Percentiles rank a stretch among this genome's conserved stretches.
Evolutionary conservation across 2,113 vertebrate genomes (phyloP).

Genomic region (Leucopternis melanops): DNA sequence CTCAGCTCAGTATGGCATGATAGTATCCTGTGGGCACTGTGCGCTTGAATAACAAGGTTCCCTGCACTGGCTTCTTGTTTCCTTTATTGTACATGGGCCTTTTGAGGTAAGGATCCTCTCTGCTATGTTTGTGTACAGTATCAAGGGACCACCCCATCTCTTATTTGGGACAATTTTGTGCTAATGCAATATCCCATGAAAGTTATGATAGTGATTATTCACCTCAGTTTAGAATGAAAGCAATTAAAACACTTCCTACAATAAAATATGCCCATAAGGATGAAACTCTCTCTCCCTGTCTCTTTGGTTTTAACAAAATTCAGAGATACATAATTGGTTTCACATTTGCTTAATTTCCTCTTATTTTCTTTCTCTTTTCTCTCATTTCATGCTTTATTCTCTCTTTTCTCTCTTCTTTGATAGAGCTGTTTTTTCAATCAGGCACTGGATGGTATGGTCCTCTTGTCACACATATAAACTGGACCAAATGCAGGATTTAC

Average conservation of each 20-base stretch:
- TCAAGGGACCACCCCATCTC: background rate
- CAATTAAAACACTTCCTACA: background rate
- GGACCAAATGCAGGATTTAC: background rate
- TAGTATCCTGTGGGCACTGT: background rate
- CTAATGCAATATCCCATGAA: background rate
- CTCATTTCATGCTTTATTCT: background rate
- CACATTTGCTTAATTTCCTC: background rate
- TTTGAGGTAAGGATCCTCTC: background rate
- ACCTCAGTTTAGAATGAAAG: background rate
- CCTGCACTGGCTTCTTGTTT: background rate
- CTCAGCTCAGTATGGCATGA: background rate
- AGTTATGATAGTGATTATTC: background rate
- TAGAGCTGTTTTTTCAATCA: background rate
- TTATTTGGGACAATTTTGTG: background rate
- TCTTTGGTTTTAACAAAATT: background rate
- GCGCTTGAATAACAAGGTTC: background rate
- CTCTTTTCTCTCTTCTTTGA: background rate
- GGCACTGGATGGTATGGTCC: no score
- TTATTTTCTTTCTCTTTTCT: background rate
- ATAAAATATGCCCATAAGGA: background rate
- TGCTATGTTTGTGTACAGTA: background rate
- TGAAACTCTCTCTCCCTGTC: background rate
- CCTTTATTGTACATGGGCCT: background rate
- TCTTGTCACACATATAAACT: background rate
- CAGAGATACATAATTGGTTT: background rate